Evolutionary conservation across 2,888 invertebrate species (phyloP), one percentile per base, ranked within the genome.

Genomic region (Drosophila formosana): DNA sequence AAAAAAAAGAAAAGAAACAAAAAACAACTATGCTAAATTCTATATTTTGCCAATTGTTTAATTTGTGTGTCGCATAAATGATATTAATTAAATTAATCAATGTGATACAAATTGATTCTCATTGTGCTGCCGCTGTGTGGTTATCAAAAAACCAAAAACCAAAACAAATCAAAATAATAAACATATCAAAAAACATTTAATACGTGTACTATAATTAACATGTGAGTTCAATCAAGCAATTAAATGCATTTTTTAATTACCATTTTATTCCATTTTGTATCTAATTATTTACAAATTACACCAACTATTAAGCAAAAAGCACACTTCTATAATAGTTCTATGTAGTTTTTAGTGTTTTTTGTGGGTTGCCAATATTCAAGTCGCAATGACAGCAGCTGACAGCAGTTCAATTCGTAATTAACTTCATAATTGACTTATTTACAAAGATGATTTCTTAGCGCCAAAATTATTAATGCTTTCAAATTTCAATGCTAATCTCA

Each of bases 71-170:
- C 23, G 11, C 56, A 51, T 66, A 50, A 50, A 47, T 66, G 50
- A 80, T 61, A 62, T 66, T 32, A 76, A 55, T 60, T 64, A 67
- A 72, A 77, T 83, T 83, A 86, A 83, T 83, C 86, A 83, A 86
- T 86, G 28, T 83, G 77, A 74, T 86, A 81, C 79, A 57, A 86
- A 83, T 86, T 83, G 83, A 86, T 81, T 86, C 63, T 83, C 72
- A 79, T 83, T 83, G 61, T 83, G 79, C 82, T 83, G 82, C 82
- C 66, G 85, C 79, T 64, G 75, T 75, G 75, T 67, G 77, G 60
- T 64, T 41, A 57, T 56, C 34, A 57, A 25, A 28, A 37, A 37
- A 4, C 37, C 23, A 3, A 30, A 53, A 45, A 63, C 39, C 30
- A 13, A 25, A 45, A 47, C 18, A 34, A 57, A 34, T 13, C 46